Percentiles rank a stretch among this genome's conserved stretches.
Conservation (phyloP, 2,113 vertebrate genomes). For the Lethenteron reissneri region DNA sequence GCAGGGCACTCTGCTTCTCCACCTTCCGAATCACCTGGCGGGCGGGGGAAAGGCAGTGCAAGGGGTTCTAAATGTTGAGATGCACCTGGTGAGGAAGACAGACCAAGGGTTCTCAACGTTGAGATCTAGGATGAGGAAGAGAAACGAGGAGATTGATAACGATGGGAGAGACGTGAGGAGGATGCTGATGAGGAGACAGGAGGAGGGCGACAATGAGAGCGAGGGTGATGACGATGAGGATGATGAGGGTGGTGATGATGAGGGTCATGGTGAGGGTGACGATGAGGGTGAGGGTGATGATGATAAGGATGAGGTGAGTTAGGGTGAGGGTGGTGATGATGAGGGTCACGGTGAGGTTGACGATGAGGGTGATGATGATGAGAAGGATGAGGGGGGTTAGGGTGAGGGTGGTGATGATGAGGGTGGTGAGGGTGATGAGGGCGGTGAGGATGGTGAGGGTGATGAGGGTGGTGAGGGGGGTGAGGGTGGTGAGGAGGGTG, state of each 20-base stretch:
- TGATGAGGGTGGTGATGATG: not conserved
- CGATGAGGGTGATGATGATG: not conserved
- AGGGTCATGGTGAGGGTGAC: not conserved
- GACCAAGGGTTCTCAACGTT: not conserved
- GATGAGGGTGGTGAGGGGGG: not conserved
- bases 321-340: not conserved
- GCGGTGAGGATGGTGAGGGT: not conserved
- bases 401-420: not conserved
- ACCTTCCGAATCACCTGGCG: slow-evolving; percentile 68
- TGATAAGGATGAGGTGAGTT: not conserved
- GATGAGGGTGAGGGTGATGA: not conserved
- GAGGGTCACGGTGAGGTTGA: not conserved
- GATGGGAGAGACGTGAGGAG: not conserved
- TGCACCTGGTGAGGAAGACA: not conserved
- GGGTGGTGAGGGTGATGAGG: not conserved
- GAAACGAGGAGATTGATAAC: not conserved
- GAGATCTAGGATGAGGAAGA: not conserved
- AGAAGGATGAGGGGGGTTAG: not conserved
- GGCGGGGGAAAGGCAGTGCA: slow-evolving; percentile 1
- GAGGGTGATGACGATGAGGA: not conserved
- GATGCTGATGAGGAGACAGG: not conserved
- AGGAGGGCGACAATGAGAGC: not conserved
- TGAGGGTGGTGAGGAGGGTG: not conserved
- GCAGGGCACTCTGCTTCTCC: slow-evolving; percentile 55
- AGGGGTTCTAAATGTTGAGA: not conserved